Evolutionary conservation across 35 echinoderm and acorn worm species (phyloP), one percentile per base, ranked within the genome.

Genomic region (Amphiura filiformis): DNA sequence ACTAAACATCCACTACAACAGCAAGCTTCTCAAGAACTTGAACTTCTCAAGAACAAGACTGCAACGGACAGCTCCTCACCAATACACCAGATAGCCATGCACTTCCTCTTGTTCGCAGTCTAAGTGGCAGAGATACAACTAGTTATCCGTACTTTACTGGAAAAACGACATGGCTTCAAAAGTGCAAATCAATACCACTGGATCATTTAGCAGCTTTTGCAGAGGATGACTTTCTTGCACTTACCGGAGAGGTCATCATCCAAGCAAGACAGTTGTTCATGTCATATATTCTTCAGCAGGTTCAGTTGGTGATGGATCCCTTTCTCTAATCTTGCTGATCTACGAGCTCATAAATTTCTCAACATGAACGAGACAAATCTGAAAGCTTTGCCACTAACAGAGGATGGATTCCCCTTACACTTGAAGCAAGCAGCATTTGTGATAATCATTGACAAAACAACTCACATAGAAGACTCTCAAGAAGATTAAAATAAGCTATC

Each of bases 161-260:
- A 76, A 76, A 76, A 23, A 76, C 4, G 75, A 11, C 75, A n/a
- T 76, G 75, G 75, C 75, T 76, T 31, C 75, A 76, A 23, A 76
- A 76, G 75, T 9, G 75, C 75, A 76, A 76, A 76, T 31, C 26
- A 31, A 23, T 76, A 11, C 75, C 75, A 11, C 3, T 28, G n/a
- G 75, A 76, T 76, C 26, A 76, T n/a, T n/a, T 76, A 23, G 75
- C 75, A 76, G 34, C 3, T 76, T 76, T 76, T 76, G 75, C n/a
- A 76, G 75, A 76, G 34, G 7, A 76, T 4, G 41, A 47, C 4
- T 47, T 47, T 61, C n/a, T 61, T 23, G 26, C 75, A 28, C 75
- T 76, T 31, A 76, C 75, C 4, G 7, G 26, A 9, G 75, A 76
- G 26, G 75, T 76, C 34, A 76, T n/a, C 26, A n/a, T 9, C 34